Base-by-base conservation (phyloP, 2,888 invertebrate genomes). In the Icerya purchasi region DNA sequence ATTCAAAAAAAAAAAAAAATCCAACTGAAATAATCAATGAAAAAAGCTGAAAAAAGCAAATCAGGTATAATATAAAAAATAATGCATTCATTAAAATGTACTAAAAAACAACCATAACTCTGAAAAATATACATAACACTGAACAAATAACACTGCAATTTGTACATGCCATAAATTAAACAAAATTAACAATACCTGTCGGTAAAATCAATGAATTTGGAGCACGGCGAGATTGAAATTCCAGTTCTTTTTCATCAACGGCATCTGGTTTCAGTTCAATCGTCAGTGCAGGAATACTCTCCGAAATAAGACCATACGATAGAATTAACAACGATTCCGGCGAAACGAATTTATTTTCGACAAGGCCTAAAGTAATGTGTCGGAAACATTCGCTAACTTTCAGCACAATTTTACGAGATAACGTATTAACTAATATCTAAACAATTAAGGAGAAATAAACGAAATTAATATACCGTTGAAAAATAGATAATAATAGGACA, bases 331-430 rank as follows among this genome's bases (percentile, higher is more conserved):
- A 71, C 25, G 82, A 78, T 66, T 86, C 82, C 0, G 79, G 73
- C 0, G 81, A 74, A 49, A 94, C 78, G 64, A 83, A 84, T 53
- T 76, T 73, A 71, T 97, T 97, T 36, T 84, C 83, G 0, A 87
- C 82, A 61, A 97, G 73, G 2, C 96, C 96, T 36, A 80, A 74
- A 0, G 83, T 81, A 25, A 93, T 78, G 66, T 85, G 82, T 66
- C 83, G 78, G 54, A 94, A 75, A 51, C 87, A 83, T 66, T 86
- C 85, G 66, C 84, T 81, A 0, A 85, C 82, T 74, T 89, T 93
- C 5, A 80, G 71, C 0, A 90, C 79, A 0, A 78, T 77, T 72
- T 87, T 88, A 67, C 84, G 84, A 0, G 87, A 89, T 66, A 85
- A 82, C 5, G 87, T 82, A 18, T 78, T 79, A 18, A 80, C 76